Evolutionary conservation across 2,113 vertebrate species (phyloP).

Genomic region (Rallus limicola): DNA sequence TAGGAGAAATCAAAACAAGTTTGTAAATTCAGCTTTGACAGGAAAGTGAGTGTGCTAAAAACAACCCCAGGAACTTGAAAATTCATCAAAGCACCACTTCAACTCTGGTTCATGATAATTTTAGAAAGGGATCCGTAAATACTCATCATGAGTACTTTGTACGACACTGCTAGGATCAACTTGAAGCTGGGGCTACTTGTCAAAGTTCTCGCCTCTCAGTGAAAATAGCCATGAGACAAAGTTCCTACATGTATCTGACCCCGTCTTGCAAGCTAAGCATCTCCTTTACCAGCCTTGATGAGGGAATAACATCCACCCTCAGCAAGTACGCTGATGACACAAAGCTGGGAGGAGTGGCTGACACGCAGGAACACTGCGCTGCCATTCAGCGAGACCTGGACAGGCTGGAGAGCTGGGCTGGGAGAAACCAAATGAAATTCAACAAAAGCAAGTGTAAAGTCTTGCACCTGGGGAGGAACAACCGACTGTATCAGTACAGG

Average conservation of each 20-base stretch:
- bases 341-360: too few relatives aligned
- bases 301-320: too few relatives aligned
- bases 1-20: constrained; percentile 24
- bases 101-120: not conserved
- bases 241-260: not conserved
- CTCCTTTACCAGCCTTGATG: not conserved
- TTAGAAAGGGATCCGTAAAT: not conserved
- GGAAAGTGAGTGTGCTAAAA: constrained; percentile 17
- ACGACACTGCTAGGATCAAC: not conserved
- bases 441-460: too few relatives aligned
- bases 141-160: not conserved
- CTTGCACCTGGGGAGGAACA: too few relatives aligned
- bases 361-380: too few relatives aligned
- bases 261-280: rapidly evolving
- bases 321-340: too few relatives aligned
- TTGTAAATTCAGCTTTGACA: not conserved
- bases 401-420: too few relatives aligned
- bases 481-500: too few relatives aligned
- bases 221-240: not conserved
- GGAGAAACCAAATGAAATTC: too few relatives aligned
- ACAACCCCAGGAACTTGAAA: not conserved
- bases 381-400: too few relatives aligned
- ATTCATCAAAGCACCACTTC: not conserved
- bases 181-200: not conserved
- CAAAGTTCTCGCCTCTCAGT: not conserved